Conservation (phyloP, 2,113 vertebrate species). For the Erythrolamprus reginae region DNA sequence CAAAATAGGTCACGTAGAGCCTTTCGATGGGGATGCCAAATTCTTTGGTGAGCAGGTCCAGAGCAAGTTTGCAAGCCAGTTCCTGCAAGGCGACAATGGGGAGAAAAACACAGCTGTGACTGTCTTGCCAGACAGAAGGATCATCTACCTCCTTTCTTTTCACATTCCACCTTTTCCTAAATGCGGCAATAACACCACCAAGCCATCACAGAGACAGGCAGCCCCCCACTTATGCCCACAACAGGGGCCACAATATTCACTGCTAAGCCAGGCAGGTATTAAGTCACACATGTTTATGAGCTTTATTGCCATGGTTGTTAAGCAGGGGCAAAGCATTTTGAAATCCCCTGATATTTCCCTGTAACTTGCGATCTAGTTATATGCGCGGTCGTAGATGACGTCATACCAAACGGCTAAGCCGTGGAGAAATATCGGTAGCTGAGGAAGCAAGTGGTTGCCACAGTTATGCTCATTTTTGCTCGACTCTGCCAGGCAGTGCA, state of each 20-base stretch:
- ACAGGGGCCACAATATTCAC: not conserved
- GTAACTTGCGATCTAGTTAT: no score
- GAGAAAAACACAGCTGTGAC: not conserved
- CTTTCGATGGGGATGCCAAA: slow-evolving; percentile 91
- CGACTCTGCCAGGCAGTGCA: no score
- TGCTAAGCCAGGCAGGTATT: not conserved
- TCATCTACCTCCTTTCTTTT: no score
- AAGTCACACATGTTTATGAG: not conserved
- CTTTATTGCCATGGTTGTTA: not conserved
- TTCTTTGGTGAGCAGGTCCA: slow-evolving; percentile 91
- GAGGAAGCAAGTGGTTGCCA: no score
- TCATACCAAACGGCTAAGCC: no score
- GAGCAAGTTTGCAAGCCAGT: slow-evolving; percentile 89
- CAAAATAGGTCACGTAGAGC: slow-evolving; percentile 97
- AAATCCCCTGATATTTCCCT: no score
- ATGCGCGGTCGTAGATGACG: no score
- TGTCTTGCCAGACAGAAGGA: not conserved
- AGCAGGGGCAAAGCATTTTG: no score
- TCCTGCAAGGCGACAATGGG: slow-evolving; percentile 75
- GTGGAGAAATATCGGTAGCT: no score
- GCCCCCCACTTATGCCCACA: not conserved
- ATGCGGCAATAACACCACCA: not conserved
- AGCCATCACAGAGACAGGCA: no score
- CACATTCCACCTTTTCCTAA: not conserved
- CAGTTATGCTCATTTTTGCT: no score